These are phyloP conservation scores for Aurelia sp. DNA, from an alignment of 30 jellyfish, hydroid and myxozoan genomes.

Conservation along the genomic window DNA sequence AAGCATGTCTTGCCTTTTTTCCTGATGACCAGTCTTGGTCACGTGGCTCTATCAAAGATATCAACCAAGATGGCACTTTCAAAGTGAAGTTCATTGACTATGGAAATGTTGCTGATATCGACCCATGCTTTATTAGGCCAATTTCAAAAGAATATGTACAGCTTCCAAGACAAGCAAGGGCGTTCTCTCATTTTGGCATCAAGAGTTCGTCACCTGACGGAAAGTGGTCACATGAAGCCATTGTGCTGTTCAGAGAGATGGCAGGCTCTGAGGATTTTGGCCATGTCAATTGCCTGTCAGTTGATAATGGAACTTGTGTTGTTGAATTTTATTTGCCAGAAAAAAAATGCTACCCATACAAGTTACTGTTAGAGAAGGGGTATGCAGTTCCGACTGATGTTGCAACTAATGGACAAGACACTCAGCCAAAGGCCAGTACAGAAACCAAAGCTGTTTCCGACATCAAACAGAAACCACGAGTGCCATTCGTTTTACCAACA, in stretches of 20 bases:
- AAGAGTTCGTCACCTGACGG: constrained; percentile 49
- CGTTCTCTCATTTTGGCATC: constrained; percentile 55
- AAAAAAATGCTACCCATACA: constrained; percentile 6
- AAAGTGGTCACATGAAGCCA: constrained; percentile 77
- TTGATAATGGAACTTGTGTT: constrained; percentile 26
- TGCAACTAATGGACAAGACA: background rate
- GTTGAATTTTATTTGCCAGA: constrained; percentile 46
- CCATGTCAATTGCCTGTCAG: constrained; percentile 4
- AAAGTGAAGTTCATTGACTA: constrained; percentile 65
- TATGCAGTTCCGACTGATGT: constrained; percentile 20
- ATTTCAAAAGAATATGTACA: constrained; percentile 49
- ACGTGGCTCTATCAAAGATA: constrained; percentile 69
- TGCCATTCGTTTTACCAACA: constrained; percentile 1
- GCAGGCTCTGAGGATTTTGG: constrained; percentile 14
- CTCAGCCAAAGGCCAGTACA: background rate
- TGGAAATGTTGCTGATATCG: constrained; percentile 74
- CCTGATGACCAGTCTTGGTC: constrained; percentile 72
- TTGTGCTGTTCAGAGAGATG: constrained; percentile 40
- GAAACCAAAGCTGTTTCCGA: background rate
- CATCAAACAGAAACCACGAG: background rate
- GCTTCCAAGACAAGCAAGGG: constrained; percentile 80
- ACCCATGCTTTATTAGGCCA: constrained; percentile 67
- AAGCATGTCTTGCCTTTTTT: constrained; percentile 85
- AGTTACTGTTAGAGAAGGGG: constrained; percentile 50
- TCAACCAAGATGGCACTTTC: constrained; percentile 49